Evolutionary conservation across 2,888 invertebrate species (phyloP).

Genomic region (Dendrolimus houi): DNA sequence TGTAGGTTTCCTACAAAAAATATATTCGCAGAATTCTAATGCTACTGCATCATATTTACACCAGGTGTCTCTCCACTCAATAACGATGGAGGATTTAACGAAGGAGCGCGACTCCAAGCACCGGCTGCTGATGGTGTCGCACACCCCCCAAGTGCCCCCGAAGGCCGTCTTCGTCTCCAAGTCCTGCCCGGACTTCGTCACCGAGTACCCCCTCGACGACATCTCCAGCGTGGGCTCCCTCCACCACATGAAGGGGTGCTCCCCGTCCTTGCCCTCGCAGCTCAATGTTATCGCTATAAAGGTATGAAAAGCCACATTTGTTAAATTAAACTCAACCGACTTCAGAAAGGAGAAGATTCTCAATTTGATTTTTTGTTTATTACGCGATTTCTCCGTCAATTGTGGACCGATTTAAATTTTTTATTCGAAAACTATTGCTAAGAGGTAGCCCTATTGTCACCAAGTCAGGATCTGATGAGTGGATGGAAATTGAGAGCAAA

Average conservation of each 20-base stretch:
- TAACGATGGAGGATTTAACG: conserved; percentile 93
- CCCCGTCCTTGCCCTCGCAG: conserved; percentile 40
- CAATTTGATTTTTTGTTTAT: too few relatives aligned
- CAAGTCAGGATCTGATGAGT: too few relatives aligned
- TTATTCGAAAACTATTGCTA: too few relatives aligned
- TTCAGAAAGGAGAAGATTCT: too few relatives aligned
- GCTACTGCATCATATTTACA: too few relatives aligned
- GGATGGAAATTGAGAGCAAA: too few relatives aligned
- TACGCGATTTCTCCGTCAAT: too few relatives aligned
- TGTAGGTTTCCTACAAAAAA: too few relatives aligned
- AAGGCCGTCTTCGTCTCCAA: conserved; percentile 80
- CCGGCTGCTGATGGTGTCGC: conserved; percentile 89
- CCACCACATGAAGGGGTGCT: conserved; percentile 16
- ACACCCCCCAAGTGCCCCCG: conserved; percentile 59
- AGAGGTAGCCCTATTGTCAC: too few relatives aligned
- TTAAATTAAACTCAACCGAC: too few relatives aligned
- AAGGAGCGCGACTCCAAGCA: conserved; percentile 87
- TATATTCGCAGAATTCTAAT: too few relatives aligned
- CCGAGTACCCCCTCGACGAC: conserved; percentile 22
- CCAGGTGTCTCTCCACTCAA: conserved; percentile 86
- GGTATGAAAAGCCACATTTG: conserved; percentile 16
- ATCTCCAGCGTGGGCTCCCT: conserved; percentile 17
- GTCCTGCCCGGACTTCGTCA: conserved; percentile 86
- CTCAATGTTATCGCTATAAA: conserved; percentile 33
- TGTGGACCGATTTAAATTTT: too few relatives aligned